Conservation (phyloP, 2,888 invertebrate genomes). For the Dasysyrphus tricinctus region DNA sequence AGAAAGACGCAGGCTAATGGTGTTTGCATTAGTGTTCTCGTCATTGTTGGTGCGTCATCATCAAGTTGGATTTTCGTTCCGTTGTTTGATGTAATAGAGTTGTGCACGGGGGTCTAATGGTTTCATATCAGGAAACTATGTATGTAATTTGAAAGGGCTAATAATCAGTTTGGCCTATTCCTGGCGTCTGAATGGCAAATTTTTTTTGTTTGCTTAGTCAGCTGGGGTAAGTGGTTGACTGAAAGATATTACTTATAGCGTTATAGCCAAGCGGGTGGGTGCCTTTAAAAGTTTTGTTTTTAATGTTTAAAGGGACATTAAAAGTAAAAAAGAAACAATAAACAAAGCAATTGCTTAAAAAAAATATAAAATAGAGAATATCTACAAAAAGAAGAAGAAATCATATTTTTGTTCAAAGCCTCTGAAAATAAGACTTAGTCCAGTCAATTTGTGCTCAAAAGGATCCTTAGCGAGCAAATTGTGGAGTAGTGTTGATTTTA, state of each 20-base stretch:
- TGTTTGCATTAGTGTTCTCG: slow-evolving; percentile 66
- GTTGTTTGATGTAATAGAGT: slow-evolving; percentile 56
- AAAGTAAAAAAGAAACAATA: not conserved
- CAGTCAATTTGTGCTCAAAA: no score
- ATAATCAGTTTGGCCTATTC: slow-evolving; percentile 54
- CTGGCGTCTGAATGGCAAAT: slow-evolving; percentile 61
- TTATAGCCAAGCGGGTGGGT: not conserved
- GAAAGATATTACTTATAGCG: not conserved
- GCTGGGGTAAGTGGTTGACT: not conserved
- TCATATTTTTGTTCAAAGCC: no score
- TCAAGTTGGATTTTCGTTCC: slow-evolving; percentile 5
- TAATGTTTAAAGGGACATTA: not conserved
- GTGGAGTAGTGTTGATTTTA: no score
- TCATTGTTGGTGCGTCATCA: slow-evolving; percentile 38
- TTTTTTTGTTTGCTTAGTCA: slow-evolving; percentile 57
- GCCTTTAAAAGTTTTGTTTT: not conserved
- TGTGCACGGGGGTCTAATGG: slow-evolving; percentile 54
- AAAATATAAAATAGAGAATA: no score
- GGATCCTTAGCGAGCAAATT: no score
- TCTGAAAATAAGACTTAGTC: no score
- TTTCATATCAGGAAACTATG: slow-evolving; percentile 58
- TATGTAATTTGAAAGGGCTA: slow-evolving; percentile 58
- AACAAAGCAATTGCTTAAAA: no score
- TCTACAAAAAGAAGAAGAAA: no score
- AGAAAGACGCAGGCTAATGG: slow-evolving; percentile 60